Conservation (phyloP, 2,888 invertebrate genomes). For the Hirtodrosophila histrioides region DNA sequence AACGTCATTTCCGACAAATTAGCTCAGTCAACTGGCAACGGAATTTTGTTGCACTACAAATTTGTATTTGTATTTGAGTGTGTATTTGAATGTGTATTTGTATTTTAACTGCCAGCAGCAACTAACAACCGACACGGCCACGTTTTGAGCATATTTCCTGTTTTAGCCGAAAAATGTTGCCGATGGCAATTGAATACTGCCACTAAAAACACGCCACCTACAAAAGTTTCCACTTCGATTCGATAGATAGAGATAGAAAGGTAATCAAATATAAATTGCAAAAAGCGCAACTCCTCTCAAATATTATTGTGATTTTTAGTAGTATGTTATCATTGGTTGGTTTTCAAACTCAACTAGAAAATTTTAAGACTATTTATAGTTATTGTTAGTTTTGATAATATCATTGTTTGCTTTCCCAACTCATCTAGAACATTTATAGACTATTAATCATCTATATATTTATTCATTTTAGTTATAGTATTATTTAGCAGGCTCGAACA, state of each 20-base stretch:
- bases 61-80: slow-evolving; percentile 14
- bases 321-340: too few species aligned
- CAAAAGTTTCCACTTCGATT: slow-evolving; percentile 54
- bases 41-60: slow-evolving; percentile 43
- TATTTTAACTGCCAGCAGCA: slow-evolving; percentile 48
- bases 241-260: slow-evolving; percentile 23
- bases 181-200: slow-evolving; percentile 25
- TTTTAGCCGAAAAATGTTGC: slow-evolving; percentile 54
- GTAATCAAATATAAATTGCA: slow-evolving; percentile 2
- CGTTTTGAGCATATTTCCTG: slow-evolving; percentile 75
- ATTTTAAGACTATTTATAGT: too few species aligned
- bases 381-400: too few species aligned
- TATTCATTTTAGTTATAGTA: too few species aligned
- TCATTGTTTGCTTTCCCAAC: too few species aligned
- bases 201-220: slow-evolving; percentile 31
- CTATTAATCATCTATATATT: too few species aligned
- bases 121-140: slow-evolving; percentile 55
- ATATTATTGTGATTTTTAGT: background rate
- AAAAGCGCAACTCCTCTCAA: background rate
- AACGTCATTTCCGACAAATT: slow-evolving; percentile 80
- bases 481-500: too few species aligned
- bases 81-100: slow-evolving; percentile 5
- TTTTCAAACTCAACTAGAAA: too few species aligned
- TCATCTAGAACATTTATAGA: too few species aligned
- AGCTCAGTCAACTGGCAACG: slow-evolving; percentile 74